Percentiles rank a stretch among this genome's conserved stretches.
Evolutionary conservation across 2,888 invertebrate species (phyloP).

Genomic region (Alviniconcha strummeri): DNA sequence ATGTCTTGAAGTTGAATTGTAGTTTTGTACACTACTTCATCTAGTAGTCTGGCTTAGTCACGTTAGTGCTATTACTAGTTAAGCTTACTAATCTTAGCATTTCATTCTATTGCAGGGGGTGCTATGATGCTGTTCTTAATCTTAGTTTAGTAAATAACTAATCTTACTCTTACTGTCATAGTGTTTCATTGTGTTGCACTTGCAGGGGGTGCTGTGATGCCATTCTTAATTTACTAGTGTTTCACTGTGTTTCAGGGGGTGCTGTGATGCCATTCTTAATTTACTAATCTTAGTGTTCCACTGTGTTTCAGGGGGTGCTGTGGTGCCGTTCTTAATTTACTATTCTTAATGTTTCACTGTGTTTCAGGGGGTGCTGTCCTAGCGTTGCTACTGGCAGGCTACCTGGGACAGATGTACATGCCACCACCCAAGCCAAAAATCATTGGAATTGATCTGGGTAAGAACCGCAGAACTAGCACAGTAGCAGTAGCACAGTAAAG

Average conservation of each 20-base stretch:
- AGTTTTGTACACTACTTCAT: too few species aligned
- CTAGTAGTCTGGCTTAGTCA: too few species aligned
- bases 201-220: conserved; percentile 62
- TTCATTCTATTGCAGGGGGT: too few species aligned
- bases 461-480: conserved; percentile 22
- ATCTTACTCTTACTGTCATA: not conserved
- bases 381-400: conserved; percentile 74
- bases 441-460: conserved; percentile 75
- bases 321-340: conserved; percentile 39
- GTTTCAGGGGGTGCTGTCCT: conserved; percentile 71
- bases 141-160: too few species aligned
- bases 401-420: conserved; percentile 74
- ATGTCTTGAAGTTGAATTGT: too few species aligned
- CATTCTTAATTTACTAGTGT: not conserved
- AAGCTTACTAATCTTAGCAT: too few species aligned
- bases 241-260: conserved; percentile 61
- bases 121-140: too few species aligned
- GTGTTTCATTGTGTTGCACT: not conserved
- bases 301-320: conserved; percentile 66
- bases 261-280: conserved; percentile 51
- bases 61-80: too few species aligned
- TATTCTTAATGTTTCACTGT: conserved; percentile 32
- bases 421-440: conserved; percentile 76
- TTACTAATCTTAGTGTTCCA: conserved; percentile 22
- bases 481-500: too few species aligned